Percentiles rank a stretch among this genome's conserved stretches.
These are phyloP conservation scores for Mastomys coucha DNA, from an alignment of 2,113 vertebrate species.

Conservation along the genomic window DNA sequence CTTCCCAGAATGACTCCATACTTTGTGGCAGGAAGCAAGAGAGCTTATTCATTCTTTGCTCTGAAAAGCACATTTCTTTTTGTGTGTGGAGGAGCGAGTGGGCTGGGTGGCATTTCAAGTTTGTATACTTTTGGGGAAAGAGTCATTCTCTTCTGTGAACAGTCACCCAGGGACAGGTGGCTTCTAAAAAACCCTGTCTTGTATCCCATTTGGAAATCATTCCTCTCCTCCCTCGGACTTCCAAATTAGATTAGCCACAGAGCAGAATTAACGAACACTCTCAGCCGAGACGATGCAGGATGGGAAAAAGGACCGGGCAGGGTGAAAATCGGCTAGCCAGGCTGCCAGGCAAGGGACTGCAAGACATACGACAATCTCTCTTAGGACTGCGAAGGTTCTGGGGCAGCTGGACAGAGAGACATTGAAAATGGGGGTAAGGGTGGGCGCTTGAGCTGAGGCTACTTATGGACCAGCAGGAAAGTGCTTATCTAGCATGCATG, in stretches of 20 bases:
- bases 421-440: neutral
- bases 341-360: neutral
- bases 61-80: conserved; percentile 53
- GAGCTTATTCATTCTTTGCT: conserved; percentile 27
- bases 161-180: conserved; percentile 32
- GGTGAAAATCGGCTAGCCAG: neutral
- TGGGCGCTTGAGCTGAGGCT: neutral
- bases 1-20: neutral
- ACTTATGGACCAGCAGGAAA: neutral
- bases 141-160: conserved; percentile 54
- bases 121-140: conserved; percentile 53
- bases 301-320: neutral
- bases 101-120: conserved; percentile 56
- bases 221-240: conserved; percentile 49
- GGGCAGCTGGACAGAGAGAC: neutral
- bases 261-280: neutral
- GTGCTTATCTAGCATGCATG: neutral
- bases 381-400: neutral
- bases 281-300: too few species aligned
- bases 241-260: conserved; percentile 36
- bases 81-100: conserved; percentile 9
- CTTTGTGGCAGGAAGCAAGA: neutral
- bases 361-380: neutral
- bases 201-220: conserved; percentile 44
- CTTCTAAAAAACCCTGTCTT: conserved; percentile 25